Evolutionary conservation across 2,113 vertebrate species (phyloP).

Genomic region (Mugil cephalus): DNA sequence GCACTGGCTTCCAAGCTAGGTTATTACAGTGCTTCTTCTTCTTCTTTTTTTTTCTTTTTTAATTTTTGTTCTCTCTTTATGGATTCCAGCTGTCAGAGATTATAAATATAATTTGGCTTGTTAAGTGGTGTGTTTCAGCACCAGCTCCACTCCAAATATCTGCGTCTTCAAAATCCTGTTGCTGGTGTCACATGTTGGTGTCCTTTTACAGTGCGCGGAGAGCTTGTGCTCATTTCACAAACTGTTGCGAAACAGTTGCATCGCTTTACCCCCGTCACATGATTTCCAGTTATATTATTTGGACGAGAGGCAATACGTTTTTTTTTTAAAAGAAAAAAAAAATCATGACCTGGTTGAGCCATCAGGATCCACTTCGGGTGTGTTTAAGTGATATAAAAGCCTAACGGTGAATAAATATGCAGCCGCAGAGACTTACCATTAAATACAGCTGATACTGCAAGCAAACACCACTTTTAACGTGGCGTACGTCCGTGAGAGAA

Average conservation of each 20-base stretch:
- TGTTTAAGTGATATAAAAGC: constrained; percentile 7
- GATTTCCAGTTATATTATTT: not conserved
- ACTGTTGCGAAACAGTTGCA: not conserved
- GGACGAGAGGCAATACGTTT: constrained; percentile 46
- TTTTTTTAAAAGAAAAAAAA: too few relatives aligned
- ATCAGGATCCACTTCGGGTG: not conserved
- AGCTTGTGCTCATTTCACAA: constrained; percentile 28
- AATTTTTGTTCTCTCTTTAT: too few relatives aligned
- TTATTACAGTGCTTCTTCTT: too few relatives aligned
- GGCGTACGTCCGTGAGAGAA: constrained; percentile 47
- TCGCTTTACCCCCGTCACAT: not conserved
- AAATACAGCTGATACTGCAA: constrained; percentile 45
- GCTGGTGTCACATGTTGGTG: too few relatives aligned
- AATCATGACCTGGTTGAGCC: not conserved
- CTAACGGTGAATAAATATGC: constrained; percentile 50
- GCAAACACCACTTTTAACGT: constrained; percentile 32
- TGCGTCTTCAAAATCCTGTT: too few relatives aligned
- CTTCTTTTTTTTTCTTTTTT: too few relatives aligned
- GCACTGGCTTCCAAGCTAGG: too few relatives aligned
- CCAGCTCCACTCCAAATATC: not conserved
- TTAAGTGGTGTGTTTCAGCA: not conserved
- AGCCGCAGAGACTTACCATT: constrained; percentile 58
- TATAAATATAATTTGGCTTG: too few relatives aligned
- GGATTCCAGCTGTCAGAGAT: too few relatives aligned
- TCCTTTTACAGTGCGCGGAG: not conserved